Evolutionary conservation across 2,888 invertebrate genomes (phyloP).

Genomic region (Odontocerum albicorne): DNA sequence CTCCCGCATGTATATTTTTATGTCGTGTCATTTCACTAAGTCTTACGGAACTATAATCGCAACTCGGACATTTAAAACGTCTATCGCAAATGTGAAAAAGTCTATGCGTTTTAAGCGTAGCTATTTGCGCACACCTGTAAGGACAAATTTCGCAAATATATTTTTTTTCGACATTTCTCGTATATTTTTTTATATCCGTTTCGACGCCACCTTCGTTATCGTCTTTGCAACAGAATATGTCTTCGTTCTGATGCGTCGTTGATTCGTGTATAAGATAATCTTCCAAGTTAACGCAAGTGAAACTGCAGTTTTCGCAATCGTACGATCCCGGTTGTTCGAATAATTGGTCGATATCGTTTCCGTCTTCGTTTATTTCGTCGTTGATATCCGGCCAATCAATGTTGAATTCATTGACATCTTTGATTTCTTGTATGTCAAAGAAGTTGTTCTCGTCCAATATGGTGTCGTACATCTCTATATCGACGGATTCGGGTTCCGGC

Average conservation of each 20-base stretch:
- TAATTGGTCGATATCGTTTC: no score
- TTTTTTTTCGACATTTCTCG: neutral
- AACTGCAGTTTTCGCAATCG: neutral
- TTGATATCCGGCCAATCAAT: no score
- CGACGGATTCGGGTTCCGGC: no score
- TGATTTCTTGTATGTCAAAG: no score
- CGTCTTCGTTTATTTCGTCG: no score
- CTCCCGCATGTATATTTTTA: neutral
- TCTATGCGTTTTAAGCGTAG: neutral
- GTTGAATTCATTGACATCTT: no score
- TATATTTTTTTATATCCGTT: neutral
- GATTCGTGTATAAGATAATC: neutral
- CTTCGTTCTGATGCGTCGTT: neutral
- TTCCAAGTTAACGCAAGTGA: neutral
- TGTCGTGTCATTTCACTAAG: neutral
- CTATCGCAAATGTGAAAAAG: neutral
- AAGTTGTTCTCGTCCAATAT: no score
- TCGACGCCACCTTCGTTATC: neutral
- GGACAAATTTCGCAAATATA: neutral
- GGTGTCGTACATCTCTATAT: no score
- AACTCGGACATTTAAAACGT: neutral
- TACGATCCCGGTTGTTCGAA: neutral
- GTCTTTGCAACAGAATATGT: neutral
- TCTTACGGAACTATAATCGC: neutral
- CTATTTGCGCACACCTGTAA: neutral